Base-by-base conservation (phyloP, 2,888 invertebrate species). In the Esperia sulphurella region DNA sequence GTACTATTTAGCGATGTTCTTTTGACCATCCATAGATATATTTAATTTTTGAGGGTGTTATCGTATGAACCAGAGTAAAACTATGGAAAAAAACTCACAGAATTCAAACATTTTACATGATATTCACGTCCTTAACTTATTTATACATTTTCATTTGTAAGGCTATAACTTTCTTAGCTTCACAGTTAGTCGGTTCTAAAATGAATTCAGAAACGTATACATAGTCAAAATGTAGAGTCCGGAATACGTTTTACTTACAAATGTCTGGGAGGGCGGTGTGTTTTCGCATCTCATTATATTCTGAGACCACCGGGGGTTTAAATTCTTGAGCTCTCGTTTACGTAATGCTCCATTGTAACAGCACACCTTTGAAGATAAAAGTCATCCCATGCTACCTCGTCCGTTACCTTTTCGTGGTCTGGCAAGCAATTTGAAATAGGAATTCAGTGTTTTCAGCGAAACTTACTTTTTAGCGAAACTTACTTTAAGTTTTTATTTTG, bases 311-410 rank as follows among this genome's bases (percentile, higher is more conserved):
- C 65, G 57, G 63, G 67, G 64, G 67, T 62, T 71, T 71, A 71
- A 75, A 78, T 73, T 78, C 72, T 71, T 70, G 63, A 71, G 68
- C 67, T 75, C 79, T 75, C 77, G 72, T 78, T 79, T 77, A 71
- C 69, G 71, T 76, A 71, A 77, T 71, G 67, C 73, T 67, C 71
- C 68, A 77, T 79, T 83, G 78, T 81, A 70, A 71, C 71, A 59
- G 64, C 71, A 71, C 79, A 82, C 75, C 77, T 82, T 76, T 74
- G 75, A 73, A 75, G 75, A 76, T 76, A 79, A 79, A 79, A 77
- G 73, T 69, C 61, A 68, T 68, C 63, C 64, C 63, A n/a, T 66
- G 67, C 68, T 64, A 65, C 65, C 50, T 57, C 58, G 68, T 60
- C 66, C 66, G 65, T 61, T 65, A 63, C 72, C 67, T 71, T 74